These are phyloP conservation scores for Acrobasis suavella DNA, from an alignment of 2,888 invertebrate species.

Conservation along the genomic window DNA sequence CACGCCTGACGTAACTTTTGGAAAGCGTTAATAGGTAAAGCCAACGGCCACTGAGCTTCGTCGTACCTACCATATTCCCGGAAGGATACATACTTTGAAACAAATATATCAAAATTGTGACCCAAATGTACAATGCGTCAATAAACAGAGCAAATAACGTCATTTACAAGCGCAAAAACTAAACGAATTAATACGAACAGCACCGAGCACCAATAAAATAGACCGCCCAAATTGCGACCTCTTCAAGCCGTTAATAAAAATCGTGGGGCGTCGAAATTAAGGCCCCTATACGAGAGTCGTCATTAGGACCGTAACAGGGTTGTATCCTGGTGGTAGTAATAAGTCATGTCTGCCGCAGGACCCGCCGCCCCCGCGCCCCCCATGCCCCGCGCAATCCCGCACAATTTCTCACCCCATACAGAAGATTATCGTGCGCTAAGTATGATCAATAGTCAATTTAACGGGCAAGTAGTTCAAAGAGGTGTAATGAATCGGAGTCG, in stretches of 20 bases:
- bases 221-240: slow-evolving; percentile 66
- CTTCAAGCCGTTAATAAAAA: slow-evolving; percentile 79
- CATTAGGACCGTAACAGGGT: slow-evolving; percentile 80
- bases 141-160: slow-evolving; percentile 29
- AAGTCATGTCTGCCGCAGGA: slow-evolving; percentile 80
- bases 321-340: slow-evolving; percentile 79
- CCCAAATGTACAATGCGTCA: background rate
- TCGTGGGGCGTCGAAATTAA: slow-evolving; percentile 79
- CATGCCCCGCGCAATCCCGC: slow-evolving; percentile 51
- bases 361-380: slow-evolving; percentile 47
- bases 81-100: too few species aligned
- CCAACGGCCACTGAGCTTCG: too few species aligned
- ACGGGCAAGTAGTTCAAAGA: slow-evolving; percentile 64
- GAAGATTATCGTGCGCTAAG: slow-evolving; percentile 72
- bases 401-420: slow-evolving; percentile 62
- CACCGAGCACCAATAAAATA: slow-evolving; percentile 52
- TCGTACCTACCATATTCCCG: too few species aligned
- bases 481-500: slow-evolving; percentile 60
- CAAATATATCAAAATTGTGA: too few species aligned
- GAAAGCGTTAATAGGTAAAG: too few species aligned
- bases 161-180: slow-evolving; percentile 39
- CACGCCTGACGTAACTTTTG: too few species aligned
- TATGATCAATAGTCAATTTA: slow-evolving; percentile 77
- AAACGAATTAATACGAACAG: slow-evolving; percentile 37
- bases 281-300: slow-evolving; percentile 73